Conservation (phyloP, 2,888 invertebrate genomes). For the Hanleya hanleyi region DNA sequence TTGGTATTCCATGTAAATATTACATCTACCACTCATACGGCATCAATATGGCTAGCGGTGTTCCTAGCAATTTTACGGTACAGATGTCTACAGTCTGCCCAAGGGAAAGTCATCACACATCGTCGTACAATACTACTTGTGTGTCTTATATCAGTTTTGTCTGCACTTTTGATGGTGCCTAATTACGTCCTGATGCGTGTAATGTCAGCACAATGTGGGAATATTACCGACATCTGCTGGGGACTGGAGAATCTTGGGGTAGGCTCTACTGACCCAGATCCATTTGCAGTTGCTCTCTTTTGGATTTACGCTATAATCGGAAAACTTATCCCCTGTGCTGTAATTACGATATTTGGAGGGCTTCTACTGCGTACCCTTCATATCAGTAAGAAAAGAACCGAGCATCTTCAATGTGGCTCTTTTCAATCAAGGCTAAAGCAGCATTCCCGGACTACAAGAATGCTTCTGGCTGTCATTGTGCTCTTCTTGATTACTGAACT, state of each 20-base stretch:
- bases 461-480: slow-evolving; percentile 88
- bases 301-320: slow-evolving; percentile 94
- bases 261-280: slow-evolving; percentile 4
- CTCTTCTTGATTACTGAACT: slow-evolving; percentile 91
- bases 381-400: slow-evolving; percentile 42
- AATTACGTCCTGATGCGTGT: slow-evolving; percentile 9
- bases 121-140: slow-evolving; percentile 23
- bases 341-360: slow-evolving; percentile 81
- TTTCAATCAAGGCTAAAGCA: slow-evolving; percentile 44
- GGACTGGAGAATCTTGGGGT: slow-evolving; percentile 22
- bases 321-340: slow-evolving; percentile 91
- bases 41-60: slow-evolving; percentile 94
- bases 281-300: slow-evolving; percentile 78
- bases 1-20: slow-evolving; percentile 87
- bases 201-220: slow-evolving; percentile 10
- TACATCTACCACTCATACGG: slow-evolving; percentile 89
- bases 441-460: slow-evolving; percentile 85
- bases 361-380: slow-evolving; percentile 72
- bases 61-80: slow-evolving; percentile 94
- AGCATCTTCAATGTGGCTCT: slow-evolving; percentile 23
- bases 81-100: slow-evolving; percentile 53
- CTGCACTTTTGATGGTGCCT: slow-evolving; percentile 6
- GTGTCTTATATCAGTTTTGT: slow-evolving; percentile 10
- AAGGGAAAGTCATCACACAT: slow-evolving; percentile 15
- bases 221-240: slow-evolving; percentile 14